Base-by-base conservation (phyloP, 1,140 invertebrate genomes). In the Pantala flavescens region DNA sequence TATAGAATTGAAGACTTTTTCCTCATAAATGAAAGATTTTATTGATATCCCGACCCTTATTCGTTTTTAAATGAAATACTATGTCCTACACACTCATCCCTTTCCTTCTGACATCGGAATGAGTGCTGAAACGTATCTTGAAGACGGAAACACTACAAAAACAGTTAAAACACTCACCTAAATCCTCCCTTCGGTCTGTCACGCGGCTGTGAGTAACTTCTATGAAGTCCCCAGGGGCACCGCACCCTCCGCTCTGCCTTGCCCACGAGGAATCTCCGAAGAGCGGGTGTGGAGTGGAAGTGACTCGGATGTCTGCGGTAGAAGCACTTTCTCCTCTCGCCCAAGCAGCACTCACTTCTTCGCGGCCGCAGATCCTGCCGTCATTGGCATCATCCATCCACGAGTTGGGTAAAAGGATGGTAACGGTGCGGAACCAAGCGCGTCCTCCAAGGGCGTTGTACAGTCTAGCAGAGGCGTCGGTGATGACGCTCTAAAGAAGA, bases 191-290 rank as follows among this genome's bases (percentile, higher is more conserved):
- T 73, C 81, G 63, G 70, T 81, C 71, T 36, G 77, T 71, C 77
- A 81, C 76, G 78, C 78, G 23, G 43, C 78, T 76, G 75, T 84
- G 84, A 72, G 84, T 83, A 7, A 88, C 71, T 77, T 84, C 86
- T 19, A 89, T 86, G 77, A 87, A 86, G 79, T 88, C 86, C 1
- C 88, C 88, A 5, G 81, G 81, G 76, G 84, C 80, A 7, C 87
- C 87, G 76, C 88, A 89, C 0, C 86, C 85, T 11, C 82, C 77
- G 11, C 86, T 84, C 80, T 89, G 88, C 77, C 88, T 85, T 0
- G 87, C 88, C 84, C 85, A 89, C 7, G 83, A 80, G 1, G 78
- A 76, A 73, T 85, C 81, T 7, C 86, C 85, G 77, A 85, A 84
- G 7, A 85, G 81, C 0, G 85, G 85, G 77, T 86, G 86, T 10